These are phyloP conservation scores for Myripristis murdjan DNA, from an alignment of 2,797 vertebrate species.

Conservation along the genomic window DNA sequence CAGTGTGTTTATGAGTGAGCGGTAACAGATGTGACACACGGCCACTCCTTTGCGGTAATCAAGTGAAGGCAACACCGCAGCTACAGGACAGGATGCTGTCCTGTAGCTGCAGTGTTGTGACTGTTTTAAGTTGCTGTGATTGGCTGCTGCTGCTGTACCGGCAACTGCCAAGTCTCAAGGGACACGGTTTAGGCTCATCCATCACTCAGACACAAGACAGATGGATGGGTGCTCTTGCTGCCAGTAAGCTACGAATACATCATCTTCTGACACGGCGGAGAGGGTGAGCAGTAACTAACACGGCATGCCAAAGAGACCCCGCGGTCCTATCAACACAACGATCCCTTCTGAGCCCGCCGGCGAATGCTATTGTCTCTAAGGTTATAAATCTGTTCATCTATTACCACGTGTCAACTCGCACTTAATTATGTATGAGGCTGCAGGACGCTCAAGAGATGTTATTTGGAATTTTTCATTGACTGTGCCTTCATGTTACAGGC, in stretches of 20 bases:
- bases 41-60: not conserved
- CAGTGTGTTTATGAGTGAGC: no score
- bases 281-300: constrained; percentile 38
- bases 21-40: no score
- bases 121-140: not conserved
- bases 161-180: constrained; percentile 23
- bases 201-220: constrained; percentile 52
- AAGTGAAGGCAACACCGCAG: no score
- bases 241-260: constrained; percentile 45
- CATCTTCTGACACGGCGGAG: constrained; percentile 35
- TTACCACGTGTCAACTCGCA: constrained; percentile 28
- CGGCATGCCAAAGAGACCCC: constrained; percentile 30
- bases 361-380: constrained; percentile 29
- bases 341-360: constrained; percentile 12
- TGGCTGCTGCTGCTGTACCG: constrained; percentile 9
- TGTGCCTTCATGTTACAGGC: not conserved
- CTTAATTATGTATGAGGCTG: constrained; percentile 58
- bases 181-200: constrained; percentile 41
- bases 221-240: constrained; percentile 48
- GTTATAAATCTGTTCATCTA: constrained; percentile 46
- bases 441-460: constrained; percentile 39
- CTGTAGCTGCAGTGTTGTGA: no score
- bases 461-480: constrained; percentile 14
- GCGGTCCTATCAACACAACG: constrained; percentile 36
- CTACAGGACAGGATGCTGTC: no score